Percentiles rank a stretch among this genome's conserved stretches.
phyloP scores from a whole-genome alignment of 1,140 invertebrate species.

The Daktulosphaira vitifoliae region DNA sequence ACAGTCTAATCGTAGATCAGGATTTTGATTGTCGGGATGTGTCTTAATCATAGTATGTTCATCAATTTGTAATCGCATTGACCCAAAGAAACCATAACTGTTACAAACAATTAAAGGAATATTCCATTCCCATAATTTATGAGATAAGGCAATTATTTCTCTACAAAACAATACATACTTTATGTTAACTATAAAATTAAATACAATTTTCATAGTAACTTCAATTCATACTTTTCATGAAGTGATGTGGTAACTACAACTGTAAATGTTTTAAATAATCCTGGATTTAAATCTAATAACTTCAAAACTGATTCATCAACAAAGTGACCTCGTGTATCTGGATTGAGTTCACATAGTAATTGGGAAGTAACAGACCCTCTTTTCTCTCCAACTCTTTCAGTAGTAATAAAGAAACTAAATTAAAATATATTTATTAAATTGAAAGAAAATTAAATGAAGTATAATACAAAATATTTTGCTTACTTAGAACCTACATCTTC shows the following conservation, averaged over 20 bases:
- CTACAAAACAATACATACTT: conserved; percentile 48
- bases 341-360: conserved; percentile 81
- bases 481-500: conserved; percentile 91
- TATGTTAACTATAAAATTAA: too few relatives aligned
- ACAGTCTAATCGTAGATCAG: conserved; percentile 77
- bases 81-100: conserved; percentile 86
- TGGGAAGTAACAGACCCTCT: conserved; percentile 75
- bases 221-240: conserved; percentile 65
- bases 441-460: background rate
- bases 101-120: conserved; percentile 80
- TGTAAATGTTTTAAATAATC: conserved; percentile 80
- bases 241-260: conserved; percentile 80
- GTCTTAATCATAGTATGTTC: conserved; percentile 90
- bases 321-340: conserved; percentile 84
- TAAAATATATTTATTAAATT: conserved; percentile 4
- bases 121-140: conserved; percentile 73
- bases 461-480: conserved; percentile 38
- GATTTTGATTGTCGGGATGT: conserved; percentile 83
- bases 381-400: conserved; percentile 66
- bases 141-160: conserved; percentile 61
- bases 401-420: conserved; percentile 77
- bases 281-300: conserved; percentile 73
- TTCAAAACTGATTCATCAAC: conserved; percentile 81
- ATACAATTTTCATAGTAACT: too few relatives aligned
- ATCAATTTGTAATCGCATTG: conserved; percentile 76